Percentiles rank a stretch among this genome's conserved stretches.
These are phyloP conservation scores for Trichacis sp. DNA, from an alignment of 2,888 invertebrate species.

Conservation along the genomic window DNA sequence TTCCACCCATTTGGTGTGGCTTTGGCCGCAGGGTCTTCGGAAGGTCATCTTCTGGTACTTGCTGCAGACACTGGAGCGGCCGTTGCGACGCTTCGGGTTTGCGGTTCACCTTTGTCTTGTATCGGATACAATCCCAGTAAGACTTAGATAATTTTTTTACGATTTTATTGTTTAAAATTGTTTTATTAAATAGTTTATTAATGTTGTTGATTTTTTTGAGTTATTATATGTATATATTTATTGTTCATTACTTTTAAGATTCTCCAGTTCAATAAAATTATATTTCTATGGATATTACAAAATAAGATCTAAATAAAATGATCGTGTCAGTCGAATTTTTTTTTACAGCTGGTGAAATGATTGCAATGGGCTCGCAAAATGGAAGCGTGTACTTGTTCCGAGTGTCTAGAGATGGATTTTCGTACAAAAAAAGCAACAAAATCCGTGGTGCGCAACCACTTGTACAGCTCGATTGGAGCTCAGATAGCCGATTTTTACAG, in stretches of 20 bases:
- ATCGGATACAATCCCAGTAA: conserved; percentile 89
- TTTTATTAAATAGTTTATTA: too few relatives aligned
- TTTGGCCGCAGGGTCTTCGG: conserved; percentile 88
- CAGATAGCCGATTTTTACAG: conserved; percentile 88
- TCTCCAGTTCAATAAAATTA: too few relatives aligned
- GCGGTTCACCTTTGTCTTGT: conserved; percentile 88
- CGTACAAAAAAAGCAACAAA: conserved; percentile 90
- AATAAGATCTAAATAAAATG: too few relatives aligned
- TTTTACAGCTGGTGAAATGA: conserved; percentile 88
- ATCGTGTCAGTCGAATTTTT: too few relatives aligned
- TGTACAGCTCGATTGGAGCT: conserved; percentile 91
- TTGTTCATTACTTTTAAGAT: too few relatives aligned
- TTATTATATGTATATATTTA: too few relatives aligned
- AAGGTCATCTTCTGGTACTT: conserved; percentile 87
- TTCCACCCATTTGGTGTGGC: conserved; percentile 91
- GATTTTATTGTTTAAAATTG: too few relatives aligned
- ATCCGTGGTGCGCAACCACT: conserved; percentile 88
- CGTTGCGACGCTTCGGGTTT: conserved; percentile 86
- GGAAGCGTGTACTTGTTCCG: conserved; percentile 86
- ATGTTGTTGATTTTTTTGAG: too few relatives aligned
- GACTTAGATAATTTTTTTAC: too few relatives aligned
- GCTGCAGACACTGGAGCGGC: conserved; percentile 89
- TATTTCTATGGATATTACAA: too few relatives aligned
- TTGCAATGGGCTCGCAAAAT: conserved; percentile 92
- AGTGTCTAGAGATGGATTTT: conserved; percentile 89